Evolutionary conservation across 1,140 invertebrate species (phyloP), one percentile per base, ranked within the genome.

Genomic region (Drosophila ohnishii): DNA sequence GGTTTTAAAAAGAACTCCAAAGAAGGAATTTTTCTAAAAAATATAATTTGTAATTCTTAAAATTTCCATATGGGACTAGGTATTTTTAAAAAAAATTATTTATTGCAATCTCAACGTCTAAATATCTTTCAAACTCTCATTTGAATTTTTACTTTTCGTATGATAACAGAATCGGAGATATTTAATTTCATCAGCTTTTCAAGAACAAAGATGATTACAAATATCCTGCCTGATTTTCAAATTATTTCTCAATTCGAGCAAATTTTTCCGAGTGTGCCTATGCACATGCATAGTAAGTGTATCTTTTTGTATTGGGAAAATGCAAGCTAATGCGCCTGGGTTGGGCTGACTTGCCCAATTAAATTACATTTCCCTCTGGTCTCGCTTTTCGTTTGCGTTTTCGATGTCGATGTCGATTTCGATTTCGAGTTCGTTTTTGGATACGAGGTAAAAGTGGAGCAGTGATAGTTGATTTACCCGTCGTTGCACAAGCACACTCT

Each of bases 401-500:
- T 64, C 48, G 76, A 40, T 63, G 59, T 65, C 37, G 34, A 63
- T 63, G 42, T 51, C 57, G 30, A 30, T 64, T 30, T 44, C 40
- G 56, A 44, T 13, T 69, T 61, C 51, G 59, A 66, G 58, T 67
- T 69, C 58, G 74, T 65, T 65, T 64, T 48, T 45, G 34, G 55
- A 47, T 58, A 40, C 45, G 63, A 60, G 47, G 75, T 70, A 77
- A 88, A 88, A 88, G 77, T 88, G 77, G 84, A 88, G 80, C 84
- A 88, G 80, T 67, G 79, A 82, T 83, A 82, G 79, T 83, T 83
- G 80, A 82, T 87, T 88, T 76, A 84, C 74, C 47, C 65, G 65
- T 75, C 66, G 84, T 88, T 87, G 79, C 84, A 86, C 82, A 86
- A 86, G 82, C 83, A 64, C 84, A 83, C 84, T 84, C 76, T 88